Conservation (phyloP, 2,113 vertebrate species). For the Panurus biarmicus region DNA sequence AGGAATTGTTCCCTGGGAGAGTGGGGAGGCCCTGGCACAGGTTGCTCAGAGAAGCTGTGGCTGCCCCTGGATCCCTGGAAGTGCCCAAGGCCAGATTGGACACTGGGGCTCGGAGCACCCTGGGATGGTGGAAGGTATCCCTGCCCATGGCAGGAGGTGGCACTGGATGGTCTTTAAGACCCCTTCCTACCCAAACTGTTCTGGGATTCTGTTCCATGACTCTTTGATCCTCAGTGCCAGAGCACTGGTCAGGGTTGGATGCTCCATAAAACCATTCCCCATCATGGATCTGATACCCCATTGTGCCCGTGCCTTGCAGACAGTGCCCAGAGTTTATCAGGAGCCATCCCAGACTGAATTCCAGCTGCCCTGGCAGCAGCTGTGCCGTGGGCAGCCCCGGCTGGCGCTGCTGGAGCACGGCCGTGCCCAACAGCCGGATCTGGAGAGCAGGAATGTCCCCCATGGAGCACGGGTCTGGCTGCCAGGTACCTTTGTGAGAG, state of each 20-base stretch:
- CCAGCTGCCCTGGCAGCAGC: not conserved
- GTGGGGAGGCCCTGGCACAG: too few species aligned
- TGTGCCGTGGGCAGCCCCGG: not conserved
- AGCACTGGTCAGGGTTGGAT: not conserved
- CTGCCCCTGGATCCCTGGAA: not conserved
- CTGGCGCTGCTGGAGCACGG: not conserved
- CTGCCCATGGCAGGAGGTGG: not conserved
- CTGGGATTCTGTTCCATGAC: not conserved
- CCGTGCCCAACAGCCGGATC: not conserved
- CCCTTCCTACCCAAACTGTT: not conserved
- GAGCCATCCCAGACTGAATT: not conserved
- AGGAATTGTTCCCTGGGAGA: not conserved
- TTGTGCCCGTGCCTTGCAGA: not conserved
- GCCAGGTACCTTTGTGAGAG: not conserved
- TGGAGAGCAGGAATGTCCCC: not conserved
- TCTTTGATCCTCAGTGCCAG: not conserved
- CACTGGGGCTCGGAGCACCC: accelerated
- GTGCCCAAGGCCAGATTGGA: accelerated
- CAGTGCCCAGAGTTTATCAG: not conserved
- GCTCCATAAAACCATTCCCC: not conserved
- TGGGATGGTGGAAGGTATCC: accelerated
- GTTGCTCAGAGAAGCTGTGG: not conserved
- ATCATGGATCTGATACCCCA: not conserved
- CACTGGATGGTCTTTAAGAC: accelerated
- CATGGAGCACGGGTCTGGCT: not conserved